Evolutionary conservation across 2,888 invertebrate species (phyloP).

Genomic region (Meloe dianella): DNA sequence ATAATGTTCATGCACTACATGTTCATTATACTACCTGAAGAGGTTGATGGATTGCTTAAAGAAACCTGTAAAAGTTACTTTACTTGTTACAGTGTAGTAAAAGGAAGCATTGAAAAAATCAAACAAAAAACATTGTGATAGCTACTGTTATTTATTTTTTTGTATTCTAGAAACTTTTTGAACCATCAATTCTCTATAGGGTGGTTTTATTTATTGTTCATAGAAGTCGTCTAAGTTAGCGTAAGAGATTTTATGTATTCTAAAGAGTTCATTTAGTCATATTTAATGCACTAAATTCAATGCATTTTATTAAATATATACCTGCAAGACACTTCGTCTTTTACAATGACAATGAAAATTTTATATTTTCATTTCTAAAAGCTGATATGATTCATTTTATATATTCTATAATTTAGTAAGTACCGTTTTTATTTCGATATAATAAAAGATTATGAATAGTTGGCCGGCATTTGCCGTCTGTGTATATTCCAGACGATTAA

Average conservation of each 20-base stretch:
- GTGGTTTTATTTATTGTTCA: not conserved
- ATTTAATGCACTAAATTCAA: not conserved
- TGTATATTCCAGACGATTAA: constrained; percentile 9
- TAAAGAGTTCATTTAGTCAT: not conserved
- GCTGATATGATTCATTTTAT: not conserved
- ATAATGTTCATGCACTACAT: no score
- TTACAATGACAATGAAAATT: not conserved
- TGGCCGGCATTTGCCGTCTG: not conserved
- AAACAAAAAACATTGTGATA: not conserved
- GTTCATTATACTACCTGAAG: not conserved
- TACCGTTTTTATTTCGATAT: not conserved
- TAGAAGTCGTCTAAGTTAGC: not conserved
- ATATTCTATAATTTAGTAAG: not conserved
- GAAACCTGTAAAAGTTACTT: not conserved
- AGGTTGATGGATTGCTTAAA: not conserved
- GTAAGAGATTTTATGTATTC: not conserved
- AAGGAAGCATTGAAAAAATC: not conserved
- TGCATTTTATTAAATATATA: not conserved
- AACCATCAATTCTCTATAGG: not conserved
- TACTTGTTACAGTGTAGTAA: not conserved
- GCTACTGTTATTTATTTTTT: not conserved
- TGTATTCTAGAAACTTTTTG: not conserved
- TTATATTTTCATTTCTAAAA: not conserved
- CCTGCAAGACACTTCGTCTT: not conserved
- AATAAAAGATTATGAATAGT: not conserved